Base-by-base conservation (phyloP, 2,797 vertebrate genomes). In the Hydrophis major region DNA sequence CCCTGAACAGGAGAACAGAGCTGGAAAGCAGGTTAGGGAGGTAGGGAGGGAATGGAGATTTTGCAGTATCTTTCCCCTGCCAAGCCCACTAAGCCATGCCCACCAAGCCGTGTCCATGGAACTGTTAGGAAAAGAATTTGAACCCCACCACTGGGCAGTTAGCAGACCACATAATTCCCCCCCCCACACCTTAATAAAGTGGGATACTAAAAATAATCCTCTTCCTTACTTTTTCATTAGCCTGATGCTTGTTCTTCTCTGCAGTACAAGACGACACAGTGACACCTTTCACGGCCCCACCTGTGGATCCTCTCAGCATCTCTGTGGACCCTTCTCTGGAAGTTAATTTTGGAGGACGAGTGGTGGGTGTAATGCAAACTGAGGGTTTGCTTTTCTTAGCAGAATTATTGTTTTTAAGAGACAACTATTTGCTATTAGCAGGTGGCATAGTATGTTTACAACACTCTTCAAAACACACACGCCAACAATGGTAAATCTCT, bases 331-430 rank as follows among this genome's bases (percentile, higher is more conserved):
- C 93, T 0, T 92, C 61, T 0, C 91, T 96, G 94, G 59, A 95
- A 56, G 94, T 89, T 47, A 61, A 61, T 87, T 96, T 96, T 2
- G 96, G 90, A 0, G 95, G 96, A 59, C 95, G 90, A 69, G 94
- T 91, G 92, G 96, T 96, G 94, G 55, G 95, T 78, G 7, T 11
- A 0, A 18, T 1, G 10, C 13, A 74, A 20, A 16, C 20, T 0
- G 25, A 37, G 1, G 8, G 2, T 86, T 47, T 56, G 2, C n/a
- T 61, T 61, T 25, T 50, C n/a, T 56, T 57, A 37, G 66, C 14
- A 37, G n/a, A 6, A 32, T 32, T 37, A 4, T 42, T 78, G 22
- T 10, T 42, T 42, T 78, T 78, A 53, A 66, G 27, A 55, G 60
- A 18, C 42, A 59, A n/a, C 47, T 57, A 6, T 18, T 32, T 18